Evolutionary conservation across 1,140 invertebrate species (phyloP), one percentile per base, ranked within the genome.

Genomic region (Zaprionus taronus): DNA sequence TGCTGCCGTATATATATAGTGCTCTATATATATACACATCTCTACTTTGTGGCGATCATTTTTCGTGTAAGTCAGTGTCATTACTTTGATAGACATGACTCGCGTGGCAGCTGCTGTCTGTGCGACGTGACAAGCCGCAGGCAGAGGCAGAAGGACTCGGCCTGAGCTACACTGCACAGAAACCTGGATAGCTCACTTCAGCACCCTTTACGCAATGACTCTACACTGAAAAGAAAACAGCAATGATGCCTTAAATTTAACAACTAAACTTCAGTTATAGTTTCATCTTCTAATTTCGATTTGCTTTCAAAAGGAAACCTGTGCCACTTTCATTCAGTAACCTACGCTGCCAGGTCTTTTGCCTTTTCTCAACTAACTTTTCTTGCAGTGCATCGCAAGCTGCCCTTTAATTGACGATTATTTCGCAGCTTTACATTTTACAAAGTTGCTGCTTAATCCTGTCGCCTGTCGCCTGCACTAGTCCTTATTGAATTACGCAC

Each of bases 321-420:
- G 24, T 5, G 24, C 5, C 5, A 26, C 4, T 2, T 31, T 7
- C 9, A 9, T 31, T 31, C 28, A 31, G 7, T 7, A 9, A 44
- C 0, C 41, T 9, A n/a, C 38, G 0, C 24, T 7, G 7, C 7
- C 2, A 7, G 7, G 0, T 31, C 6, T 7, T 7, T 7, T 28
- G 7, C 28, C 28, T 7, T 7, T 28, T 28, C 28, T 31, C 7
- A 9, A 31, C 47, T 5, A 12, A 3, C 17, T 4, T 49, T 51
- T 51, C 47, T 11, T 20, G 1, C 20, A 51, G 47, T 51, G 36
- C 41, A 22, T 14, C 15, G n/a, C 64, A 72, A 70, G 44, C 58
- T 63, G 66, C 67, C 78, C 85, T 91, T 91, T 84, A 91, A 91
- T 91, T 91, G 91, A 91, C 83, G 91, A 91, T 91, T 87, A 91